These are phyloP conservation scores for Hyphantria cunea DNA, from an alignment of 1,140 invertebrate genomes.

Conservation along the genomic window DNA sequence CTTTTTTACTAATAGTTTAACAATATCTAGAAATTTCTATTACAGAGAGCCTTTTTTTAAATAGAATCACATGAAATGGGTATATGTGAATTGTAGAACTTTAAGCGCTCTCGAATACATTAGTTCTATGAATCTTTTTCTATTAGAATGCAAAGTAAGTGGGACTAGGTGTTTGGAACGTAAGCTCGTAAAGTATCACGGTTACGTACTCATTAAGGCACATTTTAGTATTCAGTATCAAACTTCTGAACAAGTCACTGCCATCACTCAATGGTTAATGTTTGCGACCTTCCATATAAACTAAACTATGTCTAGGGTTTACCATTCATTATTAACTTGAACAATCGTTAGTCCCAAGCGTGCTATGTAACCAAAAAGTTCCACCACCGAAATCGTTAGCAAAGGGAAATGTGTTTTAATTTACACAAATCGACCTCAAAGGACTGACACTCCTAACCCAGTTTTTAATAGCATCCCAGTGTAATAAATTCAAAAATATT, in stretches of 20 bases:
- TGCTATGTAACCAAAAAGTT: conserved; percentile 23
- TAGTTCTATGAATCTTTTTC: conserved; percentile 13
- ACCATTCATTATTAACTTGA: conserved; percentile 16
- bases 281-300: conserved; percentile 15
- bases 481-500: conserved; percentile 24
- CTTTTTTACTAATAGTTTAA: too few species aligned
- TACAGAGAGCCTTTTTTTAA: too few species aligned
- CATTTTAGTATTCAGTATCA: conserved; percentile 18
- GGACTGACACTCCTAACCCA: conserved; percentile 1
- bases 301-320: conserved; percentile 7
- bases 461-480: conserved; percentile 18
- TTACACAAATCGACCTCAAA: conserved; percentile 29
- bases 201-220: conserved; percentile 3
- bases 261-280: conserved; percentile 27
- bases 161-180: background rate
- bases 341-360: conserved; percentile 18
- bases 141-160: conserved; percentile 4
- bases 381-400: background rate
- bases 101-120: background rate
- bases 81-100: background rate
- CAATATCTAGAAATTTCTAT: too few species aligned
- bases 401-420: conserved; percentile 25
- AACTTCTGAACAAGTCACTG: conserved; percentile 14
- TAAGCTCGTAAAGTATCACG: conserved; percentile 5
- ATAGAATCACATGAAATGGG: too few species aligned